Conservation (phyloP, 2,797 vertebrate species). For the Acanthurus lineatus region DNA sequence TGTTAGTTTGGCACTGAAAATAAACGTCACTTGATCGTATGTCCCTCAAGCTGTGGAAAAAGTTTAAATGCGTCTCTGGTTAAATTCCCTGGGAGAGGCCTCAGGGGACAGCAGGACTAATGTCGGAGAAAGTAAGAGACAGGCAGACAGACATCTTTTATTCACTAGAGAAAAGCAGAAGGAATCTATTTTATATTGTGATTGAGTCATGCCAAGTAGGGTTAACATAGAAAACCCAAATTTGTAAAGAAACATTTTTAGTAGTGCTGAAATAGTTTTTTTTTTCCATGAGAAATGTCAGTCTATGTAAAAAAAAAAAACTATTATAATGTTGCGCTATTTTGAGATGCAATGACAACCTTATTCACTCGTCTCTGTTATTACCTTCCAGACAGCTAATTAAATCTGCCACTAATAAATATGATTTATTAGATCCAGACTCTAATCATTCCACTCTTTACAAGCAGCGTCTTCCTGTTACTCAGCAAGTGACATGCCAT, state of each 20-base stretch:
- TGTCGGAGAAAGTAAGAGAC: constrained; percentile 23
- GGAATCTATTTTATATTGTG: constrained; percentile 32
- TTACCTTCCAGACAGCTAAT: constrained; percentile 8
- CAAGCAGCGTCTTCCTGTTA: constrained; percentile 45
- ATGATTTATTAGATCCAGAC: constrained; percentile 47
- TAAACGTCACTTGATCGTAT: constrained; percentile 44
- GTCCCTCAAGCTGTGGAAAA: constrained; percentile 43
- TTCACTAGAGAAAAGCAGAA: constrained; percentile 36
- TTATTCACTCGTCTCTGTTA: not conserved
- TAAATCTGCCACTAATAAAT: constrained; percentile 15
- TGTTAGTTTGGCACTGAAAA: constrained; percentile 14
- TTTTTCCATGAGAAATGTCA: not conserved
- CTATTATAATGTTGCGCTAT: not conserved
- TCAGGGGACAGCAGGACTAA: constrained; percentile 10
- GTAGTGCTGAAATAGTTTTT: not conserved
- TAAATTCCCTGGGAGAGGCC: constrained; percentile 22
- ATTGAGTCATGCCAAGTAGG: constrained; percentile 8
- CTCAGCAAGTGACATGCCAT: constrained; percentile 37
- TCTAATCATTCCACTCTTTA: constrained; percentile 45
- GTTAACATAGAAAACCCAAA: constrained; percentile 2
- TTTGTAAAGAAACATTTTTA: not conserved
- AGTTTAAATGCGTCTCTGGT: constrained; percentile 46
- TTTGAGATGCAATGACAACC: not conserved
- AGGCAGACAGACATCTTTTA: constrained; percentile 40
- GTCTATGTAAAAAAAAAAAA: not conserved